These are phyloP conservation scores for Parazoanthus darwini DNA, from an alignment of 92 coral and sea anemone genomes.

Conservation along the genomic window DNA sequence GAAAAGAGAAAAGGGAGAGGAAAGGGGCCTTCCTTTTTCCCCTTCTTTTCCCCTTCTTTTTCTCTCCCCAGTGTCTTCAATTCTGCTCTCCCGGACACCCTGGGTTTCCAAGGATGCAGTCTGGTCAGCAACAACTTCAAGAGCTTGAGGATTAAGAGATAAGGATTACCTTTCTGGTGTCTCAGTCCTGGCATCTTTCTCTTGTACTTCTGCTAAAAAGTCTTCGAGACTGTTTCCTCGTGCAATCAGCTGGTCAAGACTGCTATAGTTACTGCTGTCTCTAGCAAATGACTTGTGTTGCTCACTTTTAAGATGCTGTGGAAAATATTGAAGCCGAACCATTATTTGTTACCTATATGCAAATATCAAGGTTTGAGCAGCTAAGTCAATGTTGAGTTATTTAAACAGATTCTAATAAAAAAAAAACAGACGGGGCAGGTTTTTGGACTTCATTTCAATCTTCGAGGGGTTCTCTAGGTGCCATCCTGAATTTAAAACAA, in stretches of 20 bases:
- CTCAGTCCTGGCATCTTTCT: slow-evolving; percentile 24
- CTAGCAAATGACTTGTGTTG: slow-evolving; percentile 89
- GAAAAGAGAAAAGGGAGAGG: too few species aligned
- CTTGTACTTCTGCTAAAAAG: slow-evolving; percentile 67
- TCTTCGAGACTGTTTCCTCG: slow-evolving; percentile 79
- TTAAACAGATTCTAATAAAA: too few species aligned
- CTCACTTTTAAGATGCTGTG: slow-evolving; percentile 86
- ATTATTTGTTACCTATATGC: too few species aligned
- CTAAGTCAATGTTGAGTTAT: too few species aligned
- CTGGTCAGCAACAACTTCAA: neutral
- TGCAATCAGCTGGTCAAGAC: slow-evolving; percentile 79
- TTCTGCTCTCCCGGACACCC: too few species aligned
- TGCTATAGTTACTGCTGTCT: slow-evolving; percentile 74
- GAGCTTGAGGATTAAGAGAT: neutral
- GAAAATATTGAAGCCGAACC: neutral
- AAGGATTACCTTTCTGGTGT: slow-evolving; percentile 40
- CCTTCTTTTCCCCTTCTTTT: too few species aligned
- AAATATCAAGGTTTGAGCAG: neutral
- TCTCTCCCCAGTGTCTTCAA: too few species aligned
- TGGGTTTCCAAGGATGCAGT: neutral
- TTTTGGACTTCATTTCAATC: too few species aligned
- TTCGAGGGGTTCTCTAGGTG: too few species aligned
- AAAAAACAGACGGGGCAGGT: too few species aligned
- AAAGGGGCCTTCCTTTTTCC: too few species aligned
- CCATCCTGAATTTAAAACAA: too few species aligned